Evolutionary conservation across 2,113 vertebrate genomes (phyloP).

Genomic region (Pionites leucogaster): DNA sequence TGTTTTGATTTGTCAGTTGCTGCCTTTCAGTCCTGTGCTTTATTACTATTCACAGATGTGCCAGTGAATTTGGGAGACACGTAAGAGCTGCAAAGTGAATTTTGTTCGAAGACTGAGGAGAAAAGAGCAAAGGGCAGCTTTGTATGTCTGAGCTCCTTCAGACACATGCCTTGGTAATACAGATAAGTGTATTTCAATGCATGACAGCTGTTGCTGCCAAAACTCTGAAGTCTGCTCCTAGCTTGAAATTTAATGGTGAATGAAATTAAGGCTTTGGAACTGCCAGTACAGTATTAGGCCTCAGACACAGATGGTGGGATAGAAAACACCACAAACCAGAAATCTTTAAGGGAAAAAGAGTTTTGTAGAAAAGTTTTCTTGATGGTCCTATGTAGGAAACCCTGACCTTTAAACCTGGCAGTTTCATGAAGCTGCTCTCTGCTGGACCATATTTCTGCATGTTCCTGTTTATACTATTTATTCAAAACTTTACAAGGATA

Average conservation of each 20-base stretch:
- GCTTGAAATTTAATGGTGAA: conserved; percentile 31
- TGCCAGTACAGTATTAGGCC: background rate
- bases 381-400: background rate
- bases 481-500: background rate
- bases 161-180: background rate
- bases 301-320: background rate
- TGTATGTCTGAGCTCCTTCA: background rate
- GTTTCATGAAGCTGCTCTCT: background rate
- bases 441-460: background rate
- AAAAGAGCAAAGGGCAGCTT: background rate
- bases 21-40: background rate
- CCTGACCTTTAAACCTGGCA: background rate
- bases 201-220: conserved; percentile 20
- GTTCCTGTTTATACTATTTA: background rate
- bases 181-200: conserved; percentile 26
- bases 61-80: background rate
- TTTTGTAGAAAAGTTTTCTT: background rate
- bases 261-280: conserved; percentile 10
- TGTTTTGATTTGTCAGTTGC: background rate
- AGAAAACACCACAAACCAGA: background rate
- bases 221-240: conserved; percentile 4
- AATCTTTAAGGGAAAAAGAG: background rate
- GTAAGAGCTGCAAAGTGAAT: background rate
- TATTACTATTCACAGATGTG: background rate
- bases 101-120: background rate